A percentile compares a stretch with the other conserved stretches of the same genome.
These are phyloP conservation scores for Enteromius anoplus DNA, from an alignment of 2,797 vertebrate genomes.

Conservation along the genomic window DNA sequence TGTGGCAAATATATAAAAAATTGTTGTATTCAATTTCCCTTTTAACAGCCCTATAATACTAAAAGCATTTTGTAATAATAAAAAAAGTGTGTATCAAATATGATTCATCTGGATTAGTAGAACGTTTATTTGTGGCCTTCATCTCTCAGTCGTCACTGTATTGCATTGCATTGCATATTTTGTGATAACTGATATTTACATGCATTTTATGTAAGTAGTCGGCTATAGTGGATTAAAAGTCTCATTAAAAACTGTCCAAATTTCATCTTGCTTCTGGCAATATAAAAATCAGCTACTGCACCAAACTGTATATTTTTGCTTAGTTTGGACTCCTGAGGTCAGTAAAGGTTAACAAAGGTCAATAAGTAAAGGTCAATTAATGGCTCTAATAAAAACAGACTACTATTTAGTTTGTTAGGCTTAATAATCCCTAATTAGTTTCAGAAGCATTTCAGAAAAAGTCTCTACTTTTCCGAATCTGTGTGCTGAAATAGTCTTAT, in stretches of 20 bases:
- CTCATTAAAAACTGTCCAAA: neutral
- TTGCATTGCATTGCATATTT: neutral
- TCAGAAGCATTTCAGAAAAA: neutral
- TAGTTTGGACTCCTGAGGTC: neutral
- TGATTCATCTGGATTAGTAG: neutral
- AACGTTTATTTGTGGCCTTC: neutral
- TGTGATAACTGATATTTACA: neutral
- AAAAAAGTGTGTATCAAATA: neutral
- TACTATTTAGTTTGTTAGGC: neutral
- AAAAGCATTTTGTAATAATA: neutral
- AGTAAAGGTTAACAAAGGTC: neutral
- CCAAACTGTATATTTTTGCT: neutral
- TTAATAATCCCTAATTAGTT: neutral
- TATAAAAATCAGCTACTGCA: neutral
- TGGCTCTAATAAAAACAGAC: neutral
- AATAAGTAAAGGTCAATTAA: neutral
- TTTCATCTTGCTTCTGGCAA: neutral
- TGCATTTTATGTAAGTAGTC: neutral
- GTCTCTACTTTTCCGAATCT: neutral
- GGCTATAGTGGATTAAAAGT: neutral
- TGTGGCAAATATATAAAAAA: neutral
- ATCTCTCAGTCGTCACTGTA: neutral
- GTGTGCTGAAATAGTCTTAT: neutral
- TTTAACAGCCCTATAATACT: neutral
- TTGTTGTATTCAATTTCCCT: neutral